phyloP scores from a whole-genome alignment of 2,888 invertebrate species.

The Tenthredo distinguenda region DNA sequence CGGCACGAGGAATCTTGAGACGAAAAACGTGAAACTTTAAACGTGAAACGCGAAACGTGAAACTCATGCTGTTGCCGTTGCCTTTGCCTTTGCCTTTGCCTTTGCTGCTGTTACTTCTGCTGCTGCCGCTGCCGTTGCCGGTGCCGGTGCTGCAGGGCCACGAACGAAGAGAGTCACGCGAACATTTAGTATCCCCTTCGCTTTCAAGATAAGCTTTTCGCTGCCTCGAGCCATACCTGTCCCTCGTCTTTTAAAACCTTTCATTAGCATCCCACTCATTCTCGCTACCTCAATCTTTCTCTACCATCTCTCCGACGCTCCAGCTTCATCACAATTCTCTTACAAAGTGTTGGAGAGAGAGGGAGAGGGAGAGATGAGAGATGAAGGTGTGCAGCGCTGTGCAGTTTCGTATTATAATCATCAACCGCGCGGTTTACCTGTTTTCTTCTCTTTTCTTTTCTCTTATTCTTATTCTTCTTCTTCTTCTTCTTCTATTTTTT shows the following conservation, averaged over 20 bases:
- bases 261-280: constrained; percentile 51
- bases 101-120: background rate
- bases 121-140: background rate
- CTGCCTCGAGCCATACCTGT: constrained; percentile 47
- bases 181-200: constrained; percentile 41
- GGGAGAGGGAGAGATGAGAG: constrained; percentile 1
- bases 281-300: constrained; percentile 45
- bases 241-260: constrained; percentile 50
- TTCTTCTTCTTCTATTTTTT: background rate
- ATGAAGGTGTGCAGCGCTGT: constrained; percentile 11
- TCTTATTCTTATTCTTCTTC: background rate
- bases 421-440: constrained; percentile 30
- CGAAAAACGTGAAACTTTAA: constrained; percentile 12
- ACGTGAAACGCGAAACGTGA: constrained; percentile 26
- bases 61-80: background rate
- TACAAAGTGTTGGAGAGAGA: background rate
- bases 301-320: constrained; percentile 30
- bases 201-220: constrained; percentile 48
- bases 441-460: background rate
- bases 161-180: constrained; percentile 47
- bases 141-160: background rate
- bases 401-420: constrained; percentile 25
- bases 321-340: constrained; percentile 27
- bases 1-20: background rate
- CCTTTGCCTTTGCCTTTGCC: background rate